These are phyloP conservation scores for Nematopogon swammerdamellus DNA, from an alignment of 2,888 invertebrate genomes.

Conservation along the genomic window DNA sequence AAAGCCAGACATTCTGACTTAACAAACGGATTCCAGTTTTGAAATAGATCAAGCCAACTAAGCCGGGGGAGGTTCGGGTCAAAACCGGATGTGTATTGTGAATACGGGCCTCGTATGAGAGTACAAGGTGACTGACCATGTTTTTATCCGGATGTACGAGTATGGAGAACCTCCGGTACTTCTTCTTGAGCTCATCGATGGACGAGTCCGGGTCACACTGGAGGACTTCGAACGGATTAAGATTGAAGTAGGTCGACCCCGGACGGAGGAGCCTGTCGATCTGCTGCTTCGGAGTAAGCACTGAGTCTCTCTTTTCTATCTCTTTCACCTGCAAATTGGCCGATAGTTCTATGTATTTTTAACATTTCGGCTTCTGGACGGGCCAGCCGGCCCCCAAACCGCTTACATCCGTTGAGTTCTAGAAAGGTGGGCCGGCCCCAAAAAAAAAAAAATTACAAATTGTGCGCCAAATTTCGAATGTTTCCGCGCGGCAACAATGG, in stretches of 20 bases:
- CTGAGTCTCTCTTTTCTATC: constrained; percentile 96
- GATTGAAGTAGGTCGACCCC: constrained; percentile 97
- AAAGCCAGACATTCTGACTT: no score
- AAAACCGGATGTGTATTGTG: no score
- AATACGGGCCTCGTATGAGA: no score
- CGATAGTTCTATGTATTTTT: constrained; percentile 4
- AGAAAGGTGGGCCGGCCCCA: constrained; percentile 15
- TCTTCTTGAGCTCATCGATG: constrained; percentile 92
- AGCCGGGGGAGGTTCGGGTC: no score
- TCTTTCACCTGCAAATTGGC: constrained; percentile 85
- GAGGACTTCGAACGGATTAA: constrained; percentile 93
- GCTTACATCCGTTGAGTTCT: no score
- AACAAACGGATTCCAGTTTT: no score
- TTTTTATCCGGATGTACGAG: constrained; percentile 99
- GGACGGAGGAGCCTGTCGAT: constrained; percentile 93
- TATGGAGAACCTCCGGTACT: constrained; percentile 93
- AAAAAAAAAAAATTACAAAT: constrained; percentile 5
- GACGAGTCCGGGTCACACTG: constrained; percentile 88
- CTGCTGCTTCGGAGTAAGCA: constrained; percentile 95
- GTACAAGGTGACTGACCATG: constrained; percentile 47
- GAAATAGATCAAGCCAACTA: no score
- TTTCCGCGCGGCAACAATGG: no score
- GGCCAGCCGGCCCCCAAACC: no score
- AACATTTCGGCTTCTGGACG: not conserved
- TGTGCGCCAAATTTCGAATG: constrained; percentile 1